Base-by-base conservation (phyloP, 1,140 invertebrate species). In the Littorina saxatilis region DNA sequence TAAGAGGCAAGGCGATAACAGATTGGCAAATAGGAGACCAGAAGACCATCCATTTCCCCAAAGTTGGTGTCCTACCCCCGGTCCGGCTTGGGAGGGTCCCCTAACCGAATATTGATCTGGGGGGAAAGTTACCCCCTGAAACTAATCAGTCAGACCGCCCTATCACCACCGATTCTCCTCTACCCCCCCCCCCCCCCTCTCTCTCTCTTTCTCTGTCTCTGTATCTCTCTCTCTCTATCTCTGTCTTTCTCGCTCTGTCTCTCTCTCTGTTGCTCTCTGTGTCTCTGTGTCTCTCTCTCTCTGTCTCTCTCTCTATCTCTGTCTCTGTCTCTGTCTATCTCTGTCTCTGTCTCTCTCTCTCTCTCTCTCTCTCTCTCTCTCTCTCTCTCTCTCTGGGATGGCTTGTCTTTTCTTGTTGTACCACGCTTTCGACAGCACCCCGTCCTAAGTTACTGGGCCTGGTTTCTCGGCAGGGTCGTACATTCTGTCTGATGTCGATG, bases 1-100 rank as follows among this genome's bases (percentile, higher is more conserved):
- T n/a, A 2, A 72, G 68, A 73, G 70, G 39, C 15, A 50, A n/a
- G 76, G 76, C 58, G 76, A 78, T 78, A 78, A 78, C 76, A 78
- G 55, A 78, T 78, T 78, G 76, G 76, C 76, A 47, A 47, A 47
- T 47, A 47, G 43, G 43, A 17, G 43, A 47, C 43, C 5, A 9
- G 7, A 17, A 47, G 17, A 17, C 43, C 43, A 47, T 47, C 43
- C 43, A 47, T 47, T 47, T 17, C 43, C 17, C 43, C 43, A 47
- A 5, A 47, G 43, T 17, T 47, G 43, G 43, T n/a, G n/a, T n/a
- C n/a, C n/a, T n/a, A n/a, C n/a, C n/a, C n/a, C n/a, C 43, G 43
- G 43, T 17, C 43, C 43, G 43, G 43, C 17, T 17, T 47, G 7
- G 43, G 43, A 47, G 43, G 7, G 43, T 47, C 43, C 43, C 43